Percentiles rank a stretch among this genome's conserved stretches.
These are phyloP conservation scores for Pogonophryne albipinna DNA, from an alignment of 2,797 vertebrate genomes.

Conservation along the genomic window DNA sequence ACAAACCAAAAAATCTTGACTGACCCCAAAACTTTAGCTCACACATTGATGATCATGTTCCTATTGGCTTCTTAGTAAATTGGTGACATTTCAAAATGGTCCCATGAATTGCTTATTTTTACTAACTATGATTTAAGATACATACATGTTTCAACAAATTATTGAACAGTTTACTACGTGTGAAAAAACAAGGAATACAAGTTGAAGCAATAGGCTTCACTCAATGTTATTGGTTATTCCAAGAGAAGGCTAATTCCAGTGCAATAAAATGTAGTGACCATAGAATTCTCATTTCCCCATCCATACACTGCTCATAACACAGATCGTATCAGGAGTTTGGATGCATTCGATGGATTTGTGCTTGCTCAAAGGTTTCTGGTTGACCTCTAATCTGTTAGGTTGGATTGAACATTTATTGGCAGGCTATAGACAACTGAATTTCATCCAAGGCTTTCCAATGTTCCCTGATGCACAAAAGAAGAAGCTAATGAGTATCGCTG, in stretches of 20 bases:
- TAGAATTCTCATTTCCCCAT: conserved; percentile 21
- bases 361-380: conserved; percentile 5
- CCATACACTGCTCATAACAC: not conserved
- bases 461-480: conserved; percentile 22
- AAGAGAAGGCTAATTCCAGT: not conserved
- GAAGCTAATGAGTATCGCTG: conserved; percentile 51
- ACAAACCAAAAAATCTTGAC: conserved; percentile 13
- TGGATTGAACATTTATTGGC: conserved; percentile 37
- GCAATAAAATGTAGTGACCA: not conserved
- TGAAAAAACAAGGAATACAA: not conserved
- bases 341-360: conserved; percentile 19
- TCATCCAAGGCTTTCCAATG: conserved; percentile 22
- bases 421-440: conserved; percentile 26
- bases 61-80: conserved; percentile 5
- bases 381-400: not conserved
- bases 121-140: conserved; percentile 8
- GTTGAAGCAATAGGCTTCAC: not conserved
- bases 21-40: not conserved
- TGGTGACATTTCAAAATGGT: conserved; percentile 5
- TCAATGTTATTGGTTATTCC: not conserved
- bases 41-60: not conserved
- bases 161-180: not conserved
- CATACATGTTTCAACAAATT: conserved; percentile 8
- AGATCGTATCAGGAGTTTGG: not conserved
- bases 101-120: conserved; percentile 5